A percentile compares a stretch with the other conserved stretches of the same genome.
These are phyloP conservation scores for Apantesis nais DNA, from an alignment of 2,888 invertebrate genomes.

Conservation along the genomic window DNA sequence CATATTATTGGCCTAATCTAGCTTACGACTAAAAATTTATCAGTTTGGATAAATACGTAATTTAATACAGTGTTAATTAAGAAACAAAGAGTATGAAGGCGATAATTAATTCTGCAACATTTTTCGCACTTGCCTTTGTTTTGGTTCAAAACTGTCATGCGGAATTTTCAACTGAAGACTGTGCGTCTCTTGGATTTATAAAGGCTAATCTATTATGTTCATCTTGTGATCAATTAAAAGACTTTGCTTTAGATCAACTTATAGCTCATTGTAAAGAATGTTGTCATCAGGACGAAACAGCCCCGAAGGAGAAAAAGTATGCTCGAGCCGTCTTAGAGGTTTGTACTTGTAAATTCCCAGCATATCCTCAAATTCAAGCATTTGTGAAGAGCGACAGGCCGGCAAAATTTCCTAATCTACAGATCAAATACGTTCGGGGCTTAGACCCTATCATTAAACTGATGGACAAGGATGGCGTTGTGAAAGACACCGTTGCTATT, in stretches of 20 bases:
- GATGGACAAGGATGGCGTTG: constrained; percentile 92
- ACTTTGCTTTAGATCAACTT: constrained; percentile 89
- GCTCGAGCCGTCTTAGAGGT: constrained; percentile 97
- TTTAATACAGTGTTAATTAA: background rate
- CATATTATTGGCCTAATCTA: no score
- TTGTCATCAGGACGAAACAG: constrained; percentile 90
- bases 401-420: constrained; percentile 95
- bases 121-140: constrained; percentile 31
- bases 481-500: constrained; percentile 96
- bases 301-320: constrained; percentile 90
- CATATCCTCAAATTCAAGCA: constrained; percentile 99
- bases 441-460: constrained; percentile 97
- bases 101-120: constrained; percentile 21
- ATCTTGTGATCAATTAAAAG: constrained; percentile 93
- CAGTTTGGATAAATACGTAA: background rate
- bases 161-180: constrained; percentile 92
- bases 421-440: constrained; percentile 96
- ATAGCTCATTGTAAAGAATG: constrained; percentile 91
- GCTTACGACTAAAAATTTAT: background rate
- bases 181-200: constrained; percentile 93
- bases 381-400: constrained; percentile 98
- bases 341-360: constrained; percentile 99
- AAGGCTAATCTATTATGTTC: constrained; percentile 94
- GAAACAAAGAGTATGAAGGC: background rate
- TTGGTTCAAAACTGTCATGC: constrained; percentile 53